Percentiles rank a stretch among this genome's conserved stretches.
Conservation (phyloP, 2,888 invertebrate genomes). For the Antheraea yamamai region DNA sequence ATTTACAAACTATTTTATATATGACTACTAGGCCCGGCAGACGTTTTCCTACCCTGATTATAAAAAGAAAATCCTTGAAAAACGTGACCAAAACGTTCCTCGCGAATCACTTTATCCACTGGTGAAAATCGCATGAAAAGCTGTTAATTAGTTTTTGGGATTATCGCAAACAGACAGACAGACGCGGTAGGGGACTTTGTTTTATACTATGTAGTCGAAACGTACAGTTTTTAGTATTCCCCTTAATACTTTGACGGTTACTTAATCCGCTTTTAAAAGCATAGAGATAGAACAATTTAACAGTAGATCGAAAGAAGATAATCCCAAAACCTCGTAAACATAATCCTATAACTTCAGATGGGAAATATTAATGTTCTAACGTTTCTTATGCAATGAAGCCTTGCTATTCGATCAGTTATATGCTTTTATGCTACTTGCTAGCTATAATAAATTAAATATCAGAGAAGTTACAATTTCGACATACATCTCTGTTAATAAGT, state of each 20-base stretch:
- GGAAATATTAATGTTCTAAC: background rate
- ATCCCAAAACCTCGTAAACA: constrained; percentile 12
- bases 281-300: constrained; percentile 55
- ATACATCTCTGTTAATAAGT: background rate
- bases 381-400: background rate
- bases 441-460: background rate
- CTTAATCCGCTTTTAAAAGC: constrained; percentile 64
- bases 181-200: no score
- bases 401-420: background rate
- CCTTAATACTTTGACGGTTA: constrained; percentile 39
- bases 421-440: background rate
- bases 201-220: no score
- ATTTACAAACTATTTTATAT: no score
- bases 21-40: no score
- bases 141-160: no score
- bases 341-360: constrained; percentile 1
- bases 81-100: no score
- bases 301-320: constrained; percentile 41
- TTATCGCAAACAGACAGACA: no score
- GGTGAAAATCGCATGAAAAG: no score
- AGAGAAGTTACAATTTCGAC: background rate
- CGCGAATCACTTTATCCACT: no score
- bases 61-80: no score
- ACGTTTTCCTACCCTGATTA: no score
- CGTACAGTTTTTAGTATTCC: background rate